Percentiles rank a stretch among this genome's conserved stretches.
These are phyloP conservation scores for Desmophyllum pertusum DNA, from an alignment of 92 coral and sea anemone genomes.

Conservation along the genomic window DNA sequence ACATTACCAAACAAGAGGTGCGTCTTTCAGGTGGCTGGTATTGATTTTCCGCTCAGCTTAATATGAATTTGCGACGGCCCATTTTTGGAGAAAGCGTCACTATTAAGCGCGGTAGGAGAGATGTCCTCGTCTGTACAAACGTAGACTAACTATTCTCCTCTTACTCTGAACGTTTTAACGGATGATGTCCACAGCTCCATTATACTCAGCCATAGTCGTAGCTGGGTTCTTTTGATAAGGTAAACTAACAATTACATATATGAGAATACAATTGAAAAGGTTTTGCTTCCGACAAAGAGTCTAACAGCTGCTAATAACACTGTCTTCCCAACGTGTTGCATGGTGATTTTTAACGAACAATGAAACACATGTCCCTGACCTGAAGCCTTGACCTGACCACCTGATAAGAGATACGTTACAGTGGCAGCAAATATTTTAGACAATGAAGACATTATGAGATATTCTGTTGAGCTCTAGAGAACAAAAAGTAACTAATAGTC, in stretches of 20 bases:
- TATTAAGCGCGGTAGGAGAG: too few relatives aligned
- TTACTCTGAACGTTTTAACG: constrained; percentile 79
- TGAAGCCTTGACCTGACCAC: constrained; percentile 93
- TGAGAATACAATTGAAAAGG: too few relatives aligned
- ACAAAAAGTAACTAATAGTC: not conserved
- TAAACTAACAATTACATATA: not conserved
- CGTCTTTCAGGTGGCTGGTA: too few relatives aligned
- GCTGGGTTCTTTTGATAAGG: constrained; percentile 67
- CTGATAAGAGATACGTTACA: constrained; percentile 91
- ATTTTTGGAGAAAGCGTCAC: too few relatives aligned
- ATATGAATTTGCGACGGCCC: too few relatives aligned
- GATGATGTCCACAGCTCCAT: constrained; percentile 81
- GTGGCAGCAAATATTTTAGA: constrained; percentile 94
- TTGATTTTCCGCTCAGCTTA: too few relatives aligned
- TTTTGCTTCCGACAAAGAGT: too few relatives aligned
- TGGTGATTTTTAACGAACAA: not conserved
- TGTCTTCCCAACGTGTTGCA: not conserved
- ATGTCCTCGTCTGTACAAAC: too few relatives aligned
- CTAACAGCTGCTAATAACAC: too few relatives aligned
- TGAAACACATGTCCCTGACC: constrained; percentile 35
- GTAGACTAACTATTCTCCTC: too few relatives aligned
- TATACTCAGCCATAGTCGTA: constrained; percentile 84
- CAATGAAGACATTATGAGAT: constrained; percentile 87
- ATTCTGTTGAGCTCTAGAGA: constrained; percentile 73
- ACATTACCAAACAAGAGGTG: too few relatives aligned